Conservation (phyloP, 2,113 vertebrate species). For the Gopherus flavomarginatus region DNA sequence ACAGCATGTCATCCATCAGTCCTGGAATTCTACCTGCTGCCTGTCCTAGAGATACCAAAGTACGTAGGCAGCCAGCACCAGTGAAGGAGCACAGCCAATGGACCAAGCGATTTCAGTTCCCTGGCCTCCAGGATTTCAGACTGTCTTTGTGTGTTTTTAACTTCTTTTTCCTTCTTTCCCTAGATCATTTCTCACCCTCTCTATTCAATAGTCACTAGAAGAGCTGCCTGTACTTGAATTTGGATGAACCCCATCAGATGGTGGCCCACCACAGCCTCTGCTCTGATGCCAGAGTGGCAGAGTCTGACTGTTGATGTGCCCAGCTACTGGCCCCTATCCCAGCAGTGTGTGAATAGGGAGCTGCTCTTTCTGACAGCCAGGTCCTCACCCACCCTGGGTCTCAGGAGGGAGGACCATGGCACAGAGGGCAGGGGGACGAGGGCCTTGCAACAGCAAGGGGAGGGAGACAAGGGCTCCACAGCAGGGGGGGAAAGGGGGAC, state of each 20-base stretch:
- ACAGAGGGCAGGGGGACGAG: neutral
- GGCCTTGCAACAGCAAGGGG: neutral
- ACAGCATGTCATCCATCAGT: neutral
- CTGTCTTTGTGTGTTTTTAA: neutral
- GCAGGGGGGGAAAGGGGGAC: no score
- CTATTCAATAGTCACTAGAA: neutral
- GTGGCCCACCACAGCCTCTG: neutral
- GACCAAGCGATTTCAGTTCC: neutral
- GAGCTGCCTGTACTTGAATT: neutral
- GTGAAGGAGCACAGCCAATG: neutral
- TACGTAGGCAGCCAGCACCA: neutral
- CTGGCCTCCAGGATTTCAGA: neutral
- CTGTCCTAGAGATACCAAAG: neutral
- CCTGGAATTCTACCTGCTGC: neutral
- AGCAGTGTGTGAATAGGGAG: neutral
- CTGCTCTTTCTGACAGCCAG: neutral
- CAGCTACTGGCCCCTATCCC: neutral
- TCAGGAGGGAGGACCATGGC: neutral
- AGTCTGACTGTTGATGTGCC: neutral
- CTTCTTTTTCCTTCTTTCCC: neutral
- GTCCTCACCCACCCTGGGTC: neutral
- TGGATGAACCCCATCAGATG: neutral
- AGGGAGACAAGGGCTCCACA: neutral
- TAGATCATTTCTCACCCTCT: neutral
- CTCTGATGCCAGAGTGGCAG: neutral